Percentiles rank a stretch among this genome's conserved stretches.
Conservation (phyloP, 2,797 vertebrate genomes). For the Bufotes viridis region DNA sequence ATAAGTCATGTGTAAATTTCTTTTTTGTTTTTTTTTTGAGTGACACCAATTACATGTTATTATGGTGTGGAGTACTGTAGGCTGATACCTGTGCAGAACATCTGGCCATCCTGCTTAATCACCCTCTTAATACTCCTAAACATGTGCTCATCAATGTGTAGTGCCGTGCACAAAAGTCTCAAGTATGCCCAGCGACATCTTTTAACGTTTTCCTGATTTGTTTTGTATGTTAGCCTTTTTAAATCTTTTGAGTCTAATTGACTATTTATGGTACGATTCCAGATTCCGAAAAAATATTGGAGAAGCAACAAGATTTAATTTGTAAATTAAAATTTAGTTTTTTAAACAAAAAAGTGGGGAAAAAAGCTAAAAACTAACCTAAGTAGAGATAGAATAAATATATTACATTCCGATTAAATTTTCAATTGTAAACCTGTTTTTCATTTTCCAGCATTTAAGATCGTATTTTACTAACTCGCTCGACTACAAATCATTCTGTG, state of each 20-base stretch:
- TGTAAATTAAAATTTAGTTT: background rate
- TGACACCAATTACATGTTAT: conserved; percentile 55
- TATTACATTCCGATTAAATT: background rate
- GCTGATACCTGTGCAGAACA: conserved; percentile 16
- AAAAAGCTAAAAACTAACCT: too few species aligned
- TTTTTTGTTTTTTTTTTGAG: conserved; percentile 34
- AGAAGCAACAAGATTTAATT: background rate
- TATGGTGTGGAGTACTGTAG: conserved; percentile 35
- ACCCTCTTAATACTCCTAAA: conserved; percentile 1
- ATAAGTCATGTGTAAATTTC: conserved; percentile 46
- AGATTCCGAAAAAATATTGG: too few species aligned
- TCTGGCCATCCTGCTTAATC: conserved; percentile 4
- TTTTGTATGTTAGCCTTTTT: background rate
- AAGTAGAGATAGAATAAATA: too few species aligned
- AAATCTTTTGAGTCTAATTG: background rate
- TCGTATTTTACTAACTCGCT: background rate
- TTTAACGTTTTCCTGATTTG: background rate
- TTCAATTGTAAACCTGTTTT: background rate
- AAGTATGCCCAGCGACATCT: too few species aligned
- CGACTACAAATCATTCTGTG: background rate
- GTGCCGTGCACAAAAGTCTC: background rate
- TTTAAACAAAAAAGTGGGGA: too few species aligned
- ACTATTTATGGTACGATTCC: too few species aligned
- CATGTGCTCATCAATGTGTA: conserved; percentile 2
- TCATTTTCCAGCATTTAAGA: background rate